Base-by-base conservation (phyloP, 2,797 vertebrate genomes). In the Sebastes minor region DNA sequence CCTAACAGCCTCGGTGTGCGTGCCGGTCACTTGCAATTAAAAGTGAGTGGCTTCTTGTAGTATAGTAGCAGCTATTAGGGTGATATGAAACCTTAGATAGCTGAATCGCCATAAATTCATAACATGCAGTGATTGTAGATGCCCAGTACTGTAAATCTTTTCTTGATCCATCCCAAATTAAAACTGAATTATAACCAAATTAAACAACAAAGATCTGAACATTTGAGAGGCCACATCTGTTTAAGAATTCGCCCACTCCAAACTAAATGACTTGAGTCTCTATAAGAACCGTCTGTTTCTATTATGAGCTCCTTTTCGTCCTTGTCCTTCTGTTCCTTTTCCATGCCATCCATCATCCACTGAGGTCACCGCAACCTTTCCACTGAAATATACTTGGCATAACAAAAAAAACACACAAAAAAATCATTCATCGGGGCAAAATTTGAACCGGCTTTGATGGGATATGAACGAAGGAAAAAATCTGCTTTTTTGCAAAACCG, bases 281-380 rank as follows among this genome's bases (percentile, higher is more conserved):
- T 35, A 12, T 33, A 57, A 66, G 18, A 27, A 62, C 20, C 52
- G 30, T 3, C 55, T 78, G 14, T 62, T 78, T 69, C 8, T 66
- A 69, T 65, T 22, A 69, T 18, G 10, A 73, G 56, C 13, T 62
- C 28, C 52, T 68, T 80, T 81, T 55, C 14, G 78, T 67, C 74
- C 61, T 57, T 81, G 66, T 83, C 85, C 80, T 64, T 82, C 32
- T 52, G 30, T 74, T 77, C 63, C 80, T 80, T 83, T 89, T 86
- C 87, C 76, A 81, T 79, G 53, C 81, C 83, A 92, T 91, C 85
- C 83, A 91, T 90, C 87, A 92, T 88, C 71, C 57, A 3, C 64
- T 75, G 76, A 86, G 82, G 77, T 91, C 87, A 67, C 71, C 14
- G 11, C 76, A 90, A 69, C 81, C 85, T 91, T 92, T 88, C 25